Conservation (phyloP, 2,113 vertebrate genomes). For the Poecile atricapillus region DNA sequence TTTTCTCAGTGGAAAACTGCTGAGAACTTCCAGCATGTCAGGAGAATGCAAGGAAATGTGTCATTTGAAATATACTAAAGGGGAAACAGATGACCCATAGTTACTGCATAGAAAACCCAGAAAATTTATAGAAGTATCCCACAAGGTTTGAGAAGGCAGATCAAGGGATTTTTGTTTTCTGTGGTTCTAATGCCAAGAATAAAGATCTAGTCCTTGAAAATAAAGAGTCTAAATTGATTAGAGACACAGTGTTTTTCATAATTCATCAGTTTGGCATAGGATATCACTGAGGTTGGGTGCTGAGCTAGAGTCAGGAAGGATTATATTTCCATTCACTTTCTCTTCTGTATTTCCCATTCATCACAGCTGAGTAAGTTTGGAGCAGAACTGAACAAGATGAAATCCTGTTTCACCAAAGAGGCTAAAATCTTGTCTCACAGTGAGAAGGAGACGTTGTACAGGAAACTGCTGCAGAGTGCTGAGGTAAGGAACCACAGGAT, state of each 20-base stretch:
- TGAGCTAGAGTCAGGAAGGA: neutral
- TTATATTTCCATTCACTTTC: neutral
- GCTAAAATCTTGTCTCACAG: slow-evolving; percentile 77
- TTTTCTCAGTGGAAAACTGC: neutral
- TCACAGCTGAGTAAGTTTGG: slow-evolving; percentile 75
- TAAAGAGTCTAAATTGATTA: neutral
- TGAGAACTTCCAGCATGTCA: neutral
- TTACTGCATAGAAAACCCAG: neutral
- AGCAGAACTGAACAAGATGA: slow-evolving; percentile 76
- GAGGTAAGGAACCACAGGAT: slow-evolving; percentile 62
- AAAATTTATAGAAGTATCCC: neutral
- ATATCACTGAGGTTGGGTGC: neutral
- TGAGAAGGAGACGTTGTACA: slow-evolving; percentile 72
- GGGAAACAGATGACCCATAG: neutral
- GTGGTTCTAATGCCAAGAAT: neutral
- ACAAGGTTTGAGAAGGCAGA: neutral
- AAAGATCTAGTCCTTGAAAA: neutral
- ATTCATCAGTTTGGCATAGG: neutral
- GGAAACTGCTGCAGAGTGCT: slow-evolving; percentile 67
- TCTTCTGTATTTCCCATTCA: neutral
- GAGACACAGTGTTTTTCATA: neutral
- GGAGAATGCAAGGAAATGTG: neutral
- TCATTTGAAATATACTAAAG: neutral
- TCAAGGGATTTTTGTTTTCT: neutral
- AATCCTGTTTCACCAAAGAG: slow-evolving; percentile 75